Evolutionary conservation across 2,888 invertebrate genomes (phyloP), one percentile per base, ranked within the genome.

Genomic region (Apodemia mormo): DNA sequence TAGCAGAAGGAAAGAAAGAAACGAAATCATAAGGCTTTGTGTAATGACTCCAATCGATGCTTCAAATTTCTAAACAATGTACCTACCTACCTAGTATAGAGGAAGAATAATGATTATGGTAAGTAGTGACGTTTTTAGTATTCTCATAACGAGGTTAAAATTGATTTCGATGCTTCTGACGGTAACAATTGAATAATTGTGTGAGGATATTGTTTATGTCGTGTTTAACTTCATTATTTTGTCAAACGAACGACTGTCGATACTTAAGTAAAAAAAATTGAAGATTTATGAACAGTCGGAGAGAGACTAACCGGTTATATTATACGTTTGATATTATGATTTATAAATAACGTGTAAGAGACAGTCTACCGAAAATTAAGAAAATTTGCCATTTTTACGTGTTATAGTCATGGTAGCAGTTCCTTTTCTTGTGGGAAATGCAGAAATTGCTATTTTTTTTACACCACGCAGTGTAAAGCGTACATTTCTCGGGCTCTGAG

Each of bases 221-320:
- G 33, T 61, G 61, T 61, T 80, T 85, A 77, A 76, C 76, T 79
- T 80, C 83, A 86, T 88, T 89, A 88, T 87, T 87, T 85, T 85
- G 85, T 85, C 84, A 87, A 85, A 85, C 82, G 76, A 77, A 76
- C 75, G 80, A 76, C 83, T 78, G 81, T 77, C 77, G 81, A 86
- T 88, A 81, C 85, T 84, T 84, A 84, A 83, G 82, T 86, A 82
- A 83, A 84, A 82, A 40, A 85, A 87, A 83, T 84, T 78, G 76
- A 79, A 85, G 85, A 88, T 89, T 88, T 88, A 89, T 84, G 81
- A 72, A 68, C 33, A 61, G 61, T 6, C 61, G 6, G 56, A 70
- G 49, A 67, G 58, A 30, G 30, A 10, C 30, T n/a, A 14, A 49
- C 49, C 5, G 10, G 4, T 49, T 49, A 14, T 49, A 12, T 49